Evolutionary conservation across 2,797 vertebrate species (phyloP), one percentile per base, ranked within the genome.

Genomic region (Gymnoscopelus braueri): DNA sequence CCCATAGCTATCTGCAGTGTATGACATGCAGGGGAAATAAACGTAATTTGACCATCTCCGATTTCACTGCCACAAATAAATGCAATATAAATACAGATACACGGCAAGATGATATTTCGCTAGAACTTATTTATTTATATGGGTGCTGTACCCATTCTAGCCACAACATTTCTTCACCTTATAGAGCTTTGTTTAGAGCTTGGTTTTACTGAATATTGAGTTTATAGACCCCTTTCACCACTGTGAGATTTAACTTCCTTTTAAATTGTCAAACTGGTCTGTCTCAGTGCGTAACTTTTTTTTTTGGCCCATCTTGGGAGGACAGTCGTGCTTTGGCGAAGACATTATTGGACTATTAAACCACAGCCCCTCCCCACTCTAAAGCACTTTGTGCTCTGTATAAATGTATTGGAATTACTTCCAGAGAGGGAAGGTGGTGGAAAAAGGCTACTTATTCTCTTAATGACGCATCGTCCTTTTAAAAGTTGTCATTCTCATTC

Each of bases 391-490:
- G 82, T 77, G 76, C 90, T 93, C 88, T 83, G 89, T 93, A 85
- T 92, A 92, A 93, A 94, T 93, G 92, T 90, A 89, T 85, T 60
- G 84, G 82, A 92, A 94, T 92, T 88, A 90, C 90, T 88, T 92
- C 84, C 81, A 90, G 83, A 50, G 71, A 74, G 57, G 39, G 39
- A 76, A 79, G 83, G 81, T 71, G 80, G 88, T 83, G 88, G 81
- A 77, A 88, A 85, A 89, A 92, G 88, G 85, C 92, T 93, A 92
- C 92, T 93, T 93, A 92, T 92, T 92, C 88, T 90, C 82, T 89
- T 93, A 93, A 94, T 93, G 92, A 94, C 91, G 88, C 87, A 89
- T 87, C 86, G 91, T 93, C 91, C 92, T 94, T 94, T 92, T 93
- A 90, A 91, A 94, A 93, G 92, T 93, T 87, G 78, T 93, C 91